Evolutionary conservation across 2,113 vertebrate genomes (phyloP).

Genomic region (Willisornis vidua): DNA sequence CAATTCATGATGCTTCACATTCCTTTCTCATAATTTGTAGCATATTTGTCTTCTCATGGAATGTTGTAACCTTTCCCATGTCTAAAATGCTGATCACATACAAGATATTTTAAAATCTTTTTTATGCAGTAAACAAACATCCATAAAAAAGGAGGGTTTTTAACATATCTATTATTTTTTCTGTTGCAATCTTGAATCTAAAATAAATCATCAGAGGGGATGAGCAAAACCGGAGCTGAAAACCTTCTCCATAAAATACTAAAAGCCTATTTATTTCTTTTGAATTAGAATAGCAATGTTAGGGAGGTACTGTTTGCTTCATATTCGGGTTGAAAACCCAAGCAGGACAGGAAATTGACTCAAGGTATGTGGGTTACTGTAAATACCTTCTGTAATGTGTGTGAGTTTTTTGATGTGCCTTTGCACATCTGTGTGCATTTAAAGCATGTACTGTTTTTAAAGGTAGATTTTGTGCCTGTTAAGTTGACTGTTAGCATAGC

Average conservation of each 20-base stretch:
- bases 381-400: background rate
- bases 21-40: background rate
- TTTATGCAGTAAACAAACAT: background rate
- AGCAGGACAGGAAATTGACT: background rate
- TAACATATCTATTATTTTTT: background rate
- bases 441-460: background rate
- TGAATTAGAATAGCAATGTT: background rate
- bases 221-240: background rate
- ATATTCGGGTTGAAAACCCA: background rate
- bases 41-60: background rate
- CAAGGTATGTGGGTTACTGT: background rate
- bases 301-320: background rate
- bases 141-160: background rate
- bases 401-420: background rate
- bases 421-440: background rate
- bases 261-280: background rate
- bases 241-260: background rate
- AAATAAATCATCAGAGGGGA: background rate
- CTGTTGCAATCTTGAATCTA: background rate
- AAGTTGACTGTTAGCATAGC: conserved; percentile 69
- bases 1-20: background rate
- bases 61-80: background rate
- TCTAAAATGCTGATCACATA: background rate
- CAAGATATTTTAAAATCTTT: background rate
- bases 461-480: background rate